phyloP scores from a whole-genome alignment of 2,113 vertebrate genomes.

The Sinocyclocheilus rhinocerous region DNA sequence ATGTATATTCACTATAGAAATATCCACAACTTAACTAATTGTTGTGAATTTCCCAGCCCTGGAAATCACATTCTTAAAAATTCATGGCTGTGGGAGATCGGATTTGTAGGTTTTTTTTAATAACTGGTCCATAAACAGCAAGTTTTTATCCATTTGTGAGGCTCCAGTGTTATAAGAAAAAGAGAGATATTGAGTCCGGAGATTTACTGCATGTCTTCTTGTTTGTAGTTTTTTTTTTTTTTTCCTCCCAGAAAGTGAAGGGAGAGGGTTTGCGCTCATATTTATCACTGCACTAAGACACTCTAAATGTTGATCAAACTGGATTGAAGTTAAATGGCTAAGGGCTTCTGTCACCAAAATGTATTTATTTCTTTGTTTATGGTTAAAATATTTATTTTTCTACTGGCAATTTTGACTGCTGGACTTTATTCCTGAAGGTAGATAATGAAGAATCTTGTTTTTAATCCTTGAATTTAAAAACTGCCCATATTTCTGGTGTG shows the following conservation, averaged over 20 bases:
- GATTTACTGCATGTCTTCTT: background rate
- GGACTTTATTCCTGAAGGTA: background rate
- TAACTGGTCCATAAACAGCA: background rate
- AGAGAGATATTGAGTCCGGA: background rate
- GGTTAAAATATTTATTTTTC: background rate
- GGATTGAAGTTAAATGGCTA: background rate
- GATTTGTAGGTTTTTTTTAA: background rate
- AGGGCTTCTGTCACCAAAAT: background rate
- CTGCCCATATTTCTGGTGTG: background rate
- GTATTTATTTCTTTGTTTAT: background rate
- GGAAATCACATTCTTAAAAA: background rate
- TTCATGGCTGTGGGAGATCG: background rate
- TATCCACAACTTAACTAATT: background rate
- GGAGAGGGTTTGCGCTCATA: background rate
- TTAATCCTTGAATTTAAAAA: no score
- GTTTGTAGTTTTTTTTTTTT: no score
- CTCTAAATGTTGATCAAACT: background rate
- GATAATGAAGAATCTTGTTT: no score
- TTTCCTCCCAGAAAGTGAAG: background rate
- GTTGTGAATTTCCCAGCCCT: background rate
- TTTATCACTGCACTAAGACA: conserved; percentile 2
- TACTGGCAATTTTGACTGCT: background rate
- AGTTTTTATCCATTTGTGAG: background rate
- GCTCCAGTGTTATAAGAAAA: background rate
- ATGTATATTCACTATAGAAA: background rate